Evolutionary conservation across 2,113 vertebrate genomes (phyloP), one percentile per base, ranked within the genome.

Genomic region (Pelodiscus sinensis): DNA sequence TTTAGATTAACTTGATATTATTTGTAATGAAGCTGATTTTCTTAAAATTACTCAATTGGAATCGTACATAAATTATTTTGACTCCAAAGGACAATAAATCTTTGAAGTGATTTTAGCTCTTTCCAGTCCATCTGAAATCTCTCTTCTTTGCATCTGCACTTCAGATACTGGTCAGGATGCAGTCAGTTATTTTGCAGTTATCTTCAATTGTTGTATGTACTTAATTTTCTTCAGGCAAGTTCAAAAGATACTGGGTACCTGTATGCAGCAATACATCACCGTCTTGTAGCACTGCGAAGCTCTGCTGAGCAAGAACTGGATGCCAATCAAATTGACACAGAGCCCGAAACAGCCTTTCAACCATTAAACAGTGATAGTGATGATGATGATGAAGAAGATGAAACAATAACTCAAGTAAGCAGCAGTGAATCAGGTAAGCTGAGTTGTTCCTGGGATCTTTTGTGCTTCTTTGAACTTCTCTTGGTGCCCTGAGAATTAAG

Each of bases 211-310:
- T 5, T 54, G 0, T 29, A 8, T 85, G 27, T 6, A 22, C 56
- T 87, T 90, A 95, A 25, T 80, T 9, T 92, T 77, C 31, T 80
- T n/a, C 83, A 98, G 98, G 98, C 98, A 81, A 97, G 97, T 77
- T 98, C 97, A 65, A 98, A 98, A 94, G 98, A 99, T 73, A 94
- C 92, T 9, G 97, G 95, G 6, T 96, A 95, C 57, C 95, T 99
- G 18, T 97, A 98, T 18, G 91, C 98, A 88, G 98, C 98, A 57
- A 98, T 99, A 83, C 98, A 99, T 84, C 98, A 99, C 87, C 98
- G 98, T 6, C 98, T 99, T 4, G 96, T 99, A 71, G 98, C 98
- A 24, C 82, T 99, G 89, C 84, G 95, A 85, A 98, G 94, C 90
- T 96, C 93, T 81, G 21, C 62, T 79, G 92, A 96, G 38, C 94